Evolutionary conservation across 2,888 invertebrate genomes (phyloP).

Genomic region (Tipula lateralis): DNA sequence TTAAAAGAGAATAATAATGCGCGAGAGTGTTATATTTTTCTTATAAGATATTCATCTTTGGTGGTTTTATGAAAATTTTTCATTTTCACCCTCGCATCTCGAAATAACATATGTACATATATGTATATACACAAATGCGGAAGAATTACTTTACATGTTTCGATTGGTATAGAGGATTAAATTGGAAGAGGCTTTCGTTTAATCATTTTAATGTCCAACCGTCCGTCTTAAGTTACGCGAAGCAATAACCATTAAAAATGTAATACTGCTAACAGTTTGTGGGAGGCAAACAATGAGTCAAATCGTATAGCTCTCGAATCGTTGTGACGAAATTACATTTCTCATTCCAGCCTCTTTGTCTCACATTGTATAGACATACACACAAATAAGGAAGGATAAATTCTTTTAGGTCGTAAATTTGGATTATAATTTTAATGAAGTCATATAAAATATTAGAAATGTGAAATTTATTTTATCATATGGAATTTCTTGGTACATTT

Average conservation of each 20-base stretch:
- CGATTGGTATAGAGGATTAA: not conserved
- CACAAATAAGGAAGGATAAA: not conserved
- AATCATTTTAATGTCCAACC: constrained; percentile 20
- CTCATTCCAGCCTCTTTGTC: not conserved
- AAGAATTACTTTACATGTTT: not conserved
- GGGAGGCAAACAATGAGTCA: not conserved
- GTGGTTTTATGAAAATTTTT: not conserved
- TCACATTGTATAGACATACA: too few species aligned
- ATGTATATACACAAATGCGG: not conserved
- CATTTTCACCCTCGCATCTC: constrained; percentile 2
- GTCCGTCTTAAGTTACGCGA: not conserved
- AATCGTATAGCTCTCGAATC: not conserved
- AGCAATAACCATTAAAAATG: not conserved
- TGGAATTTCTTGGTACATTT: not conserved
- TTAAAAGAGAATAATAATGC: constrained; percentile 12
- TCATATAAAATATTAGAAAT: constrained; percentile 26
- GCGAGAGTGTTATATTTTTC: not conserved
- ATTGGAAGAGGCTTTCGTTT: not conserved
- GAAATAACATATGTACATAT: not conserved
- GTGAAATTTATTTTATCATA: not conserved
- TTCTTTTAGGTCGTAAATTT: constrained; percentile 30
- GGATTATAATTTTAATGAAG: constrained; percentile 31
- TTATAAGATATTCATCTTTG: constrained; percentile 9
- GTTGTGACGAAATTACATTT: not conserved
- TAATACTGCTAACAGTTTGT: not conserved